Conservation (phyloP, 2,113 vertebrate species). For the Tupaia tana region DNA sequence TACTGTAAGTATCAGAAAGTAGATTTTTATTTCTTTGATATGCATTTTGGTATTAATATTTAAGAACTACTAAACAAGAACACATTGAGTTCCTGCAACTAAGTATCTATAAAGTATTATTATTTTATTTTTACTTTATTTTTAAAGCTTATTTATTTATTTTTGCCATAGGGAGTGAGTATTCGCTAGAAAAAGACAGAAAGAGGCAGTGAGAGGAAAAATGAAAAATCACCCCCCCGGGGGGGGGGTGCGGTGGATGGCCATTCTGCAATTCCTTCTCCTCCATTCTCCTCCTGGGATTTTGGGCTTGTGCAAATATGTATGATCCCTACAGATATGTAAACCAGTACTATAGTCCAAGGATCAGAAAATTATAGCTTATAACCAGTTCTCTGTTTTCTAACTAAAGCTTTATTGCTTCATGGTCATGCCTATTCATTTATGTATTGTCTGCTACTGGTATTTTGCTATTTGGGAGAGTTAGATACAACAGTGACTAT, state of each 20-base stretch:
- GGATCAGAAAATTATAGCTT: not conserved
- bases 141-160: too few relatives aligned
- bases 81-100: not conserved
- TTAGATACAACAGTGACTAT: not conserved
- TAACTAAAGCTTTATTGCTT: not conserved
- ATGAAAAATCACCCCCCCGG: too few relatives aligned
- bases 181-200: too few relatives aligned
- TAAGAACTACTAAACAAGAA: not conserved
- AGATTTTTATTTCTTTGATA: not conserved
- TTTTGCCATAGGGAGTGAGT: too few relatives aligned
- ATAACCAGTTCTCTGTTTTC: not conserved
- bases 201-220: too few relatives aligned
- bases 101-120: not conserved
- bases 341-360: not conserved
- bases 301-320: too few relatives aligned
- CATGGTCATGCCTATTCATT: not conserved
- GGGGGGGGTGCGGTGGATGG: too few relatives aligned
- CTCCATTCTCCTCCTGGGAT: too few relatives aligned
- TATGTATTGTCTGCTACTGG: not conserved
- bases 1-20: not conserved
- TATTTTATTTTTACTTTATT: not conserved
- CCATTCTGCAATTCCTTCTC: too few relatives aligned
- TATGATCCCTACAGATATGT: not conserved
- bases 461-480: not conserved
- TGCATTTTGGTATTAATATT: not conserved